Evolutionary conservation across 2,113 vertebrate species (phyloP).

Genomic region (Cyprinodon tularosa): DNA sequence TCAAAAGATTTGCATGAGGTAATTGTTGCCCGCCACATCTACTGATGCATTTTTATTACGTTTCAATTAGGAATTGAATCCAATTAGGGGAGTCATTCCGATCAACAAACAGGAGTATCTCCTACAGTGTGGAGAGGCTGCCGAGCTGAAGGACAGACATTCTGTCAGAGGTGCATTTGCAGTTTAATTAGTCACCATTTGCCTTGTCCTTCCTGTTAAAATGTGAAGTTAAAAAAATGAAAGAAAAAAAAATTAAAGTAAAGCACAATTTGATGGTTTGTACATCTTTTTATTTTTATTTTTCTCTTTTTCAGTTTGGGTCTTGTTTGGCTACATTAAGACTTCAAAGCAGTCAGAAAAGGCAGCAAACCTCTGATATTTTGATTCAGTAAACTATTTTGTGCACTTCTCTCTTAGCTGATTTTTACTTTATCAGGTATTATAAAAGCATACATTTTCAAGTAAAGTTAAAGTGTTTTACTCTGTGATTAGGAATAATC

Average conservation of each 20-base stretch:
- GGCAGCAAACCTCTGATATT: slow-evolving; percentile 13
- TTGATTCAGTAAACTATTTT: slow-evolving; percentile 1
- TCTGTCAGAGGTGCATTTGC: slow-evolving; percentile 33
- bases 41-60: slow-evolving; percentile 82
- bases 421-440: not conserved
- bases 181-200: slow-evolving; percentile 16
- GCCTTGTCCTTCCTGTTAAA: slow-evolving; percentile 11
- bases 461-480: not conserved
- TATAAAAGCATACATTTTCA: not conserved
- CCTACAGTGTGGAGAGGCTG: slow-evolving; percentile 41
- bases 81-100: slow-evolving; percentile 79
- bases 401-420: slow-evolving; percentile 9
- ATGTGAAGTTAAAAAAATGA: not conserved
- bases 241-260: slow-evolving; percentile 2
- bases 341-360: slow-evolving; percentile 46
- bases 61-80: slow-evolving; percentile 82
- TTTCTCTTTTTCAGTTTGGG: slow-evolving; percentile 3
- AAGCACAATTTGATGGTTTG: slow-evolving; percentile 17
- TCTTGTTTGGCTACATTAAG: slow-evolving; percentile 42
- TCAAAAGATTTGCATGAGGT: slow-evolving; percentile 82
- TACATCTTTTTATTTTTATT: slow-evolving; percentile 30
- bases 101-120: slow-evolving; percentile 68
- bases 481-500: slow-evolving; percentile 26
- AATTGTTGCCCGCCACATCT: slow-evolving; percentile 76
- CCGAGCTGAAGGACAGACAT: slow-evolving; percentile 53